Evolutionary conservation across 1,140 invertebrate genomes (phyloP), one percentile per base, ranked within the genome.

Genomic region (Brachionus rotundiformis): DNA sequence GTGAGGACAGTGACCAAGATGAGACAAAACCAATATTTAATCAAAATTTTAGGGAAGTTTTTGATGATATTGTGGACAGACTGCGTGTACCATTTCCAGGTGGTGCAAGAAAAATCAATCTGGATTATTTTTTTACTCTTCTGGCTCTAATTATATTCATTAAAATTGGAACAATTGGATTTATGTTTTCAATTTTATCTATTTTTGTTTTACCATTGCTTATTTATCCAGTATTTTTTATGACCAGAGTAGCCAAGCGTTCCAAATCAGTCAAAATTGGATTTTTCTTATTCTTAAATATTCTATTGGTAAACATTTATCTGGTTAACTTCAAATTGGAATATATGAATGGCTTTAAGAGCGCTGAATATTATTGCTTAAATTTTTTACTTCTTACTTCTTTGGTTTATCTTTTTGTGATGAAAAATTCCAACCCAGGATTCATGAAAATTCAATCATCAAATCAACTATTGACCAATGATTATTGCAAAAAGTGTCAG

Each of bases 341-440:
- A 27, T 68, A 19, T 16, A 36, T 19, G 31, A 13, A 33, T 68
- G 33, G 33, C 7, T 36, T 36, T 36, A 8, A 10, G 7, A 36
- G 29, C 10, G 3, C 13, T 3, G 76, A 79, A 25, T 27, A 19
- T 79, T 79, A 79, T 25, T 11, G 16, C 6, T 59, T 79, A 33
- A 59, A 79, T 19, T 33, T 79, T 54, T 39, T 59, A 19, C 19
- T 79, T 0, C 23, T 59, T 16, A 19, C 7, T 7, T 19, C 76
- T 11, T 23, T 79, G 10, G 23, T 79, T 0, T 63, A 36, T 33
- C 41, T 79, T n/a, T 19, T 54, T 19, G 49, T 39, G 19, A 39
- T 79, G 29, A 54, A 79, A 54, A 79, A 79, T 19, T 79, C 76
- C 2, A 25, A 79, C 25, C 76, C 76, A 10, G 76, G 76, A 19